Conservation (phyloP, 2,113 vertebrate genomes). For the Scomber scombrus region DNA sequence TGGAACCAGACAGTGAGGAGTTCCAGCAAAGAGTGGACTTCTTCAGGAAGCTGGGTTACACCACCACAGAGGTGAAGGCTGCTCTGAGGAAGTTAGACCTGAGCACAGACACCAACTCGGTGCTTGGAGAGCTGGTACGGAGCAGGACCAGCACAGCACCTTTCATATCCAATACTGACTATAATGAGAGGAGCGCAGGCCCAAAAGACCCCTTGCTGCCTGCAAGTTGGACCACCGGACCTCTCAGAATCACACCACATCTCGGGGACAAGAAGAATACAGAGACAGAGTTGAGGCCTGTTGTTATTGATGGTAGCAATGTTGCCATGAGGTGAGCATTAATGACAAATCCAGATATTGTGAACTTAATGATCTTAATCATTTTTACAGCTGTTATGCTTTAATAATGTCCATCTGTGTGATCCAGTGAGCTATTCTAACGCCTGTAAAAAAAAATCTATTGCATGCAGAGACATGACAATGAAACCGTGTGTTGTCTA, state of each 20-base stretch:
- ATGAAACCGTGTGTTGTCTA: neutral
- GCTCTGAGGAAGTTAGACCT: slow-evolving; percentile 90
- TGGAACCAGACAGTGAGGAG: slow-evolving; percentile 74
- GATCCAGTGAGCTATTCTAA: neutral
- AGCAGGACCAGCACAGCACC: slow-evolving; percentile 73
- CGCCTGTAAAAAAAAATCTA: neutral
- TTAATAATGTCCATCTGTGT: neutral
- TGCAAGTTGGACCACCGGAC: slow-evolving; percentile 55
- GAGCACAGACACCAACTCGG: slow-evolving; percentile 90
- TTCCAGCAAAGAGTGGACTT: slow-evolving; percentile 91
- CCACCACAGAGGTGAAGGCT: slow-evolving; percentile 84
- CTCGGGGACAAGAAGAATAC: slow-evolving; percentile 67
- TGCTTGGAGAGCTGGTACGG: slow-evolving; percentile 93
- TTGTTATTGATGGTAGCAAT: slow-evolving; percentile 98
- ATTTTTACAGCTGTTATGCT: neutral
- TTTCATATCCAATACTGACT: slow-evolving; percentile 58
- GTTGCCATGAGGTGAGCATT: slow-evolving; percentile 94
- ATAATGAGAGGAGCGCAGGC: slow-evolving; percentile 72
- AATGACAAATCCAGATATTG: slow-evolving; percentile 5
- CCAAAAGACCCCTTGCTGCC: slow-evolving; percentile 78
- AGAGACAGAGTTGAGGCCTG: slow-evolving; percentile 86
- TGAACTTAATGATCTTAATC: neutral
- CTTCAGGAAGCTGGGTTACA: slow-evolving; percentile 96
- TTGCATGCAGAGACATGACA: neutral
- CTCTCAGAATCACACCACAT: slow-evolving; percentile 45